A percentile compares a stretch with the other conserved stretches of the same genome.
phyloP scores from a whole-genome alignment of 92 coral and sea anemone species.

The Muricea muricata region DNA sequence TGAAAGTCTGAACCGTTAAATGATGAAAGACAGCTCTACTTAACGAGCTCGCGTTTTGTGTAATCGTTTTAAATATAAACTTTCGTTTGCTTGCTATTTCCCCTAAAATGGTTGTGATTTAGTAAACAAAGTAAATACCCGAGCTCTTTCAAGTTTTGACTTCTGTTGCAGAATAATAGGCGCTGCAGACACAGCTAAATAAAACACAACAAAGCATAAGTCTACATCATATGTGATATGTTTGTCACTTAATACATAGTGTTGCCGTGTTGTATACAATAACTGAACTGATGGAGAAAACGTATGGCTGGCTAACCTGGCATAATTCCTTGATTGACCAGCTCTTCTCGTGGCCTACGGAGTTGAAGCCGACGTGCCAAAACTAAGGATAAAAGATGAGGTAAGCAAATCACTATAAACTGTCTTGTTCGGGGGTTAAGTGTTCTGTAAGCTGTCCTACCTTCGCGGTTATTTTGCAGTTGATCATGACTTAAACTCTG shows the following conservation, averaged over 20 bases:
- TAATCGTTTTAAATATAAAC: too few relatives aligned
- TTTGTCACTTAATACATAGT: constrained; percentile 12
- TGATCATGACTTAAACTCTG: constrained; percentile 71
- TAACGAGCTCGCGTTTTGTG: too few relatives aligned
- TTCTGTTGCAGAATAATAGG: constrained; percentile 89
- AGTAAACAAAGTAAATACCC: constrained; percentile 57
- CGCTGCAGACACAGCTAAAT: constrained; percentile 93
- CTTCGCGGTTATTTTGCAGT: constrained; percentile 86
- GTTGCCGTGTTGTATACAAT: neutral
- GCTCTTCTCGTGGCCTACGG: constrained; percentile 89
- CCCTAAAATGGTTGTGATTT: neutral
- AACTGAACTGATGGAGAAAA: neutral
- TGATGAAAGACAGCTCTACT: constrained; percentile 27
- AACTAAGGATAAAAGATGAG: constrained; percentile 48
- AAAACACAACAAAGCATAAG: constrained; percentile 45
- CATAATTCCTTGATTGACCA: constrained; percentile 95
- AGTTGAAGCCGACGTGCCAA: constrained; percentile 89
- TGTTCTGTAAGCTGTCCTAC: constrained; percentile 34
- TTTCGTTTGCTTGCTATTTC: neutral
- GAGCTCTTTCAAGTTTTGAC: constrained; percentile 91
- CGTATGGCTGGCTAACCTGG: constrained; percentile 73
- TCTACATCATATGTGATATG: constrained; percentile 38
- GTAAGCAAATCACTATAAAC: neutral
- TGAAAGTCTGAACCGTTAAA: constrained; percentile 22
- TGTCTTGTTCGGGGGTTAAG: constrained; percentile 26